A percentile compares a stretch with the other conserved stretches of the same genome.
These are phyloP conservation scores for Oryzias dopingdopingensis DNA, from an alignment of 2,797 vertebrate species.

Conservation along the genomic window DNA sequence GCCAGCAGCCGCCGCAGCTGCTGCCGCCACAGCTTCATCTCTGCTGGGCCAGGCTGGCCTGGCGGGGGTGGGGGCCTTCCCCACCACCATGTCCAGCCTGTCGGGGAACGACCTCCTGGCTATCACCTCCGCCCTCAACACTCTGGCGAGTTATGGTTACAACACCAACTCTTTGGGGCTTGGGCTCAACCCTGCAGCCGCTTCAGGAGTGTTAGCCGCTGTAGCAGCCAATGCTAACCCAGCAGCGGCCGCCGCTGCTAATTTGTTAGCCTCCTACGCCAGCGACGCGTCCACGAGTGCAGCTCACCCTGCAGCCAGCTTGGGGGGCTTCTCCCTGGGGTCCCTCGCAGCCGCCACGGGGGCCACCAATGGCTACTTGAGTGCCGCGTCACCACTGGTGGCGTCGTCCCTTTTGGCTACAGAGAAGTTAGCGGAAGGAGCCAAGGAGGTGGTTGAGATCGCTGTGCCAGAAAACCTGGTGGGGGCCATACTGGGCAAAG, in stretches of 20 bases:
- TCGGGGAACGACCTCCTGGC: slow-evolving; percentile 91
- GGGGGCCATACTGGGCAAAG: slow-evolving; percentile 93
- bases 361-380: slow-evolving; percentile 87
- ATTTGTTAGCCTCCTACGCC: slow-evolving; percentile 89
- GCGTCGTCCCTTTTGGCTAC: slow-evolving; percentile 87
- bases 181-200: slow-evolving; percentile 87
- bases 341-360: slow-evolving; percentile 85
- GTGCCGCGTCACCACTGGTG: slow-evolving; percentile 84
- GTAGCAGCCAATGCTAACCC: slow-evolving; percentile 91
- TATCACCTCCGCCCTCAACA: slow-evolving; percentile 94
- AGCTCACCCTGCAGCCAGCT: slow-evolving; percentile 76
- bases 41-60: slow-evolving; percentile 87
- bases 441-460: slow-evolving; percentile 94
- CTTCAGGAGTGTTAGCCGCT: slow-evolving; percentile 87
- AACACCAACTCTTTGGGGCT: slow-evolving; percentile 92
- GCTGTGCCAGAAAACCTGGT: slow-evolving; percentile 94
- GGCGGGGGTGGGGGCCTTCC: slow-evolving; percentile 85
- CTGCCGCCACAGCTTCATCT: slow-evolving; percentile 84
- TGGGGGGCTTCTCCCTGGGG: slow-evolving; percentile 87
- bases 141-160: slow-evolving; percentile 93
- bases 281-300: slow-evolving; percentile 82
- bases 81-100: slow-evolving; percentile 86
- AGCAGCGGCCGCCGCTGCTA: slow-evolving; percentile 87
- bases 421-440: slow-evolving; percentile 88
- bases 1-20: slow-evolving; percentile 82